These are phyloP conservation scores for Chrysolina oricalcia DNA, from an alignment of 2,888 invertebrate genomes.

Conservation along the genomic window DNA sequence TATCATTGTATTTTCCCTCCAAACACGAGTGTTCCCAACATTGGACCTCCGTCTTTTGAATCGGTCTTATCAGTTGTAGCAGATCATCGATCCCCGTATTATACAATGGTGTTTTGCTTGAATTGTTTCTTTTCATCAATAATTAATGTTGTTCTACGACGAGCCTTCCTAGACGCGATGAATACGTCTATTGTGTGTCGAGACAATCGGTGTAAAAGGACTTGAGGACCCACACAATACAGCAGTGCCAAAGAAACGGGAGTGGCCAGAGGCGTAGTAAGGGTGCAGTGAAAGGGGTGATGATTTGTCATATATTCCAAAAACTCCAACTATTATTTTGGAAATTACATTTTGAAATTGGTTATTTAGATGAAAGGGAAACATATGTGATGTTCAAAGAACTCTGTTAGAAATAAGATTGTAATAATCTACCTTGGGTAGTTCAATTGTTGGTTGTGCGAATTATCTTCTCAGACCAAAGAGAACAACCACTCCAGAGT, in stretches of 20 bases:
- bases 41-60: neutral
- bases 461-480: too few relatives aligned
- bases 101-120: constrained; percentile 25
- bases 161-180: constrained; percentile 46
- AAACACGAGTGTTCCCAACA: neutral
- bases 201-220: constrained; percentile 50
- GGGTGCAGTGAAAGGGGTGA: neutral
- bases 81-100: constrained; percentile 10
- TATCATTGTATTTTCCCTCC: neutral
- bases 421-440: too few relatives aligned
- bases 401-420: too few relatives aligned
- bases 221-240: constrained; percentile 43
- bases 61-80: constrained; percentile 17
- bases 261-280: constrained; percentile 35
- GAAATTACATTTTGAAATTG: too few relatives aligned
- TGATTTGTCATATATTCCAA: neutral
- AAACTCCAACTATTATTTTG: too few relatives aligned
- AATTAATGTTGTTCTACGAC: constrained; percentile 49
- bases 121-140: constrained; percentile 47
- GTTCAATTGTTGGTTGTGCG: too few relatives aligned
- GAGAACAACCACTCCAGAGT: too few relatives aligned
- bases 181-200: constrained; percentile 48
- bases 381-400: too few relatives aligned
- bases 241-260: constrained; percentile 34
- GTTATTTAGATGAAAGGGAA: too few relatives aligned